phyloP scores from a whole-genome alignment of 2,113 vertebrate species.

The Cervus canadensis region DNA sequence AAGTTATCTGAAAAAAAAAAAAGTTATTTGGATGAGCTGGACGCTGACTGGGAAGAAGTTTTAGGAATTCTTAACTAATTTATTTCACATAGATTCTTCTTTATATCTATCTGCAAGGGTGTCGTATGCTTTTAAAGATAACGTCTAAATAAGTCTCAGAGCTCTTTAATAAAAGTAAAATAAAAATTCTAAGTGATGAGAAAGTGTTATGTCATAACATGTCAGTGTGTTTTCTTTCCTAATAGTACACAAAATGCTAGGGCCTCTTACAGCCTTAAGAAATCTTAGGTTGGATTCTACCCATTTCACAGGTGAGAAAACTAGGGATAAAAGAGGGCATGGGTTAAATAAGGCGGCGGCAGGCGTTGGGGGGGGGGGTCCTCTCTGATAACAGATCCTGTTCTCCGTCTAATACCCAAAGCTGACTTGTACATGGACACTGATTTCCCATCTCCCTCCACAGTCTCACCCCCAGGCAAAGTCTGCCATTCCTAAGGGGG shows the following conservation, averaged over 20 bases:
- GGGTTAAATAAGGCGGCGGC: fast-evolving
- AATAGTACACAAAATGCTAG: neutral
- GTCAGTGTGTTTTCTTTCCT: neutral
- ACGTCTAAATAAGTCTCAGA: neutral
- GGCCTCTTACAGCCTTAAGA: neutral
- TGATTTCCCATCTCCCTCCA: neutral
- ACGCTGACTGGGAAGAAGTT: neutral
- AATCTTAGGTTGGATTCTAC: neutral
- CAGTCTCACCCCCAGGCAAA: neutral
- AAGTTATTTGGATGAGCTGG: neutral
- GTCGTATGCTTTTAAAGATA: neutral
- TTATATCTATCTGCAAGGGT: neutral
- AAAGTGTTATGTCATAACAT: neutral
- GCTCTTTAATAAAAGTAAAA: neutral
- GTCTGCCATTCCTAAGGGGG: neutral
- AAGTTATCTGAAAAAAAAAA: neutral
- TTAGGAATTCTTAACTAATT: neutral
- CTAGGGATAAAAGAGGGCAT: neutral
- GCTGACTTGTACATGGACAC: neutral
- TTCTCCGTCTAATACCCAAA: neutral
- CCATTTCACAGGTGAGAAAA: neutral
- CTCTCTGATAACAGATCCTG: neutral
- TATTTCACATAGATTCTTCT: neutral
- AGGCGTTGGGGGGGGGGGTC: fast-evolving
- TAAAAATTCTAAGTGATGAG: neutral